Evolutionary conservation across 2,797 vertebrate genomes (phyloP), one percentile per base, ranked within the genome.

Genomic region (Rachycentron canadum): DNA sequence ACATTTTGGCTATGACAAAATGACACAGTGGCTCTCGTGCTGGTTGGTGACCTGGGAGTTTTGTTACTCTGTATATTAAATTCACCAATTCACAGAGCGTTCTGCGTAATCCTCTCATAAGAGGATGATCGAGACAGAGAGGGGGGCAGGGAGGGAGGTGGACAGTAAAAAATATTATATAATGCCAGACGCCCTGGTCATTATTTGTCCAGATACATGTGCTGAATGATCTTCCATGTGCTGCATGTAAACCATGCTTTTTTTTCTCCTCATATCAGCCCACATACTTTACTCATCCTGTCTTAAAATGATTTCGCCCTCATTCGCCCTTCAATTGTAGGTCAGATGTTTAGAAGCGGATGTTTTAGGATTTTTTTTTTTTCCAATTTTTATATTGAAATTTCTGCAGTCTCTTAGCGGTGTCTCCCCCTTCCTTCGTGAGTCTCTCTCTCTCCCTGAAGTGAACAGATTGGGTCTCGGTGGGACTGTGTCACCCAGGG

Each of bases 381-480:
- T 55, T 11, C n/a, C n/a, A 1, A 19, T 45, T 32, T 67, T 28
- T 12, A 32, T 61, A 84, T 16, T 21, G 2, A 43, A 50, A 70
- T 74, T 62, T 81, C 25, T 59, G 45, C 14, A 25, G n/a, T 52
- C 65, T 65, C 69, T 85, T 52, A 62, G 75, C 68, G 81, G 83
- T 81, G 78, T 82, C 73, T 50, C 70, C 80, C 73, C 73, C 56
- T 53, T 53, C 53, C 52, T 43, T 23, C 26, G 8, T 41, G 66
- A 81, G 67, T 76, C 26, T 71, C 73, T 81, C 53, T 5, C 78
- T 68, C 82, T 92, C 89, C 90, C 93, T 92, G 88, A 88, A 90
- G 91, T 94, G 94, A 96, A 95, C 95, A 96, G 95, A 95, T 95
- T 95, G 95, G 86, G 94, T 96, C 95, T 95, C 95, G 32, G 94